Conservation (phyloP, 2,113 vertebrate genomes). For the Syngnathus typhle region DNA sequence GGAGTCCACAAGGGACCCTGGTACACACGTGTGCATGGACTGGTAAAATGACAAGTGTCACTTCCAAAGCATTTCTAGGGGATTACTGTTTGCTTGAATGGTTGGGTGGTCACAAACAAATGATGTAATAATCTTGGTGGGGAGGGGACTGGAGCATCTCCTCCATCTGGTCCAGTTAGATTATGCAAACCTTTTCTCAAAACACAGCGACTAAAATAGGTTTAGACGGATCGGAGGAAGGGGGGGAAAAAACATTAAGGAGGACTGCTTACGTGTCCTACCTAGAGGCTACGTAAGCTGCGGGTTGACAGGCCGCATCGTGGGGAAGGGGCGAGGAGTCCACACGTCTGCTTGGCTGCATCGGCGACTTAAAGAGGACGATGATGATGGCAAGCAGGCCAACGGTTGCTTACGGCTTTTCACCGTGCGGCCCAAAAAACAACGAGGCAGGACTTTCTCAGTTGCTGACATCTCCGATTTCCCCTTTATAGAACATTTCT, state of each 20-base stretch:
- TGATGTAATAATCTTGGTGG: conserved; percentile 28
- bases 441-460: conserved; percentile 4
- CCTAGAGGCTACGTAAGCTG: conserved; percentile 50
- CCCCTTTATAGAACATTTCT: conserved; percentile 22
- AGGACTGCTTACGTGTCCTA: conserved; percentile 41
- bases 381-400: conserved; percentile 21
- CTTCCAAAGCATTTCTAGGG: conserved; percentile 14
- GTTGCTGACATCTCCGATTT: conserved; percentile 22
- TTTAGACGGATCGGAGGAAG: conserved; percentile 26
- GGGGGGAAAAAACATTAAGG: conserved; percentile 20
- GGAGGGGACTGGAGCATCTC: conserved; percentile 21
- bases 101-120: conserved; percentile 30
- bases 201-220: conserved; percentile 50
- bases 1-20: conserved; percentile 8
- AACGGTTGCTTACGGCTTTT: conserved; percentile 37
- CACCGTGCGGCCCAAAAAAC: conserved; percentile 29
- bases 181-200: conserved; percentile 42
- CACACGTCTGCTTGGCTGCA: conserved; percentile 21
- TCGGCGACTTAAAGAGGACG: conserved; percentile 24
- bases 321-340: conserved; percentile 17
- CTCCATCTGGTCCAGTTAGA: conserved; percentile 36
- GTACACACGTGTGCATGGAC: conserved; percentile 2
- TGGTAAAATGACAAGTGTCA: conserved; percentile 25
- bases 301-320: conserved; percentile 28
- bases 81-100: conserved; percentile 23